phyloP scores from a whole-genome alignment of 2,113 vertebrate species.

The Forbesichthys agassizii region DNA sequence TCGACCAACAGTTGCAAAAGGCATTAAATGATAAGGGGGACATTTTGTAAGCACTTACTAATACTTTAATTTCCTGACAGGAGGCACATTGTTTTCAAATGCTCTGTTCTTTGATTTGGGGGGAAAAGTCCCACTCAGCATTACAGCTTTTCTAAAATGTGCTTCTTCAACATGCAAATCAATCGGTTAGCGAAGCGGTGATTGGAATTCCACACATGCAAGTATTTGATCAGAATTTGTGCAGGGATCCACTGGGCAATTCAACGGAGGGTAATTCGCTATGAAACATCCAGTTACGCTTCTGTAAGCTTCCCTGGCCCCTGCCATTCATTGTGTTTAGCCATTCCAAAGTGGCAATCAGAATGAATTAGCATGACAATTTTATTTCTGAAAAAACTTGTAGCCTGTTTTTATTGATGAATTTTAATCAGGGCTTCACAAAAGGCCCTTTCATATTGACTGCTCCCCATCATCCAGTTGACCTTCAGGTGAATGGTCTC shows the following conservation, averaged over 20 bases:
- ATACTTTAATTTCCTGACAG: constrained; percentile 25
- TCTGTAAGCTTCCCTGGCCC: constrained; percentile 70
- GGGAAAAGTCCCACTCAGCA: constrained; percentile 32
- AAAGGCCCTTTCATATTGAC: constrained; percentile 65
- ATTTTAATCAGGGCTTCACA: constrained; percentile 74
- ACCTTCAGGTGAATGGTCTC: constrained; percentile 65
- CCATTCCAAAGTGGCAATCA: constrained; percentile 80
- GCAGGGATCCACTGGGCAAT: constrained; percentile 53
- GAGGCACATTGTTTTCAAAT: neutral
- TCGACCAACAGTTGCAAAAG: constrained; percentile 5
- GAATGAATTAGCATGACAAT: constrained; percentile 85
- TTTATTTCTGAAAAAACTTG: constrained; percentile 78
- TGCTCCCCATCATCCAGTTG: constrained; percentile 36
- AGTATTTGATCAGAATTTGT: constrained; percentile 67
- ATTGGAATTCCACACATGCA: constrained; percentile 69
- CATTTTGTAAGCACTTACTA: constrained; percentile 22
- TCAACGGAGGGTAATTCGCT: constrained; percentile 76
- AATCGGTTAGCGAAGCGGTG: constrained; percentile 51
- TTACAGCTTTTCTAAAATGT: constrained; percentile 28
- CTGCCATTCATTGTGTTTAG: constrained; percentile 81
- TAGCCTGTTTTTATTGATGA: constrained; percentile 69
- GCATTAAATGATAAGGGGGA: neutral
- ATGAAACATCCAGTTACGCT: constrained; percentile 80
- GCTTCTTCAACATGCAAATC: constrained; percentile 60
- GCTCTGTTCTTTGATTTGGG: neutral